Conservation (phyloP, 2,113 vertebrate genomes). For the Chloropsis hardwickii region DNA sequence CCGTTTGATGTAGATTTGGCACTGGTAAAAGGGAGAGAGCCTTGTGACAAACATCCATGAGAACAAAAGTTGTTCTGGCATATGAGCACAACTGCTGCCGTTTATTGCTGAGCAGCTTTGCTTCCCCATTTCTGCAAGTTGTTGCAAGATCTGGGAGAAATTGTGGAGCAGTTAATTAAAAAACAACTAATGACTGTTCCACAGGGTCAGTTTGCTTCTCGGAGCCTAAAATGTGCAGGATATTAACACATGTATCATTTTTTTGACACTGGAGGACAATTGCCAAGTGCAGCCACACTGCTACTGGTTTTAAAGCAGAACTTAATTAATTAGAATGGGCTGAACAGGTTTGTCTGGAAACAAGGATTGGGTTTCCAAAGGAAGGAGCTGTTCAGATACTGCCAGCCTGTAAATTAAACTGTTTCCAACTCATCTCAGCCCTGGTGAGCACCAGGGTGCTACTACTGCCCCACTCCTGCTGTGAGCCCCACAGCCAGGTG, state of each 20-base stretch:
- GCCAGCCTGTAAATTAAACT: not conserved
- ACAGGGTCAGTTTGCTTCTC: conserved; percentile 45
- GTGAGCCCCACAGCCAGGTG: accelerated
- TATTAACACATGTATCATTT: conserved; percentile 65
- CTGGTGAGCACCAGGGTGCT: not conserved
- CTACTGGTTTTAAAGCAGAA: conserved; percentile 19
- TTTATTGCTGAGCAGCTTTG: not conserved
- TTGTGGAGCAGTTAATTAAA: conserved; percentile 57
- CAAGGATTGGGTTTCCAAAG: not conserved
- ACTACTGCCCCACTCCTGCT: not conserved
- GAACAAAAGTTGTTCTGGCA: conserved; percentile 35
- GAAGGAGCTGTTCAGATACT: not conserved
- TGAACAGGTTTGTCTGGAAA: not conserved
- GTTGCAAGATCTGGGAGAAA: conserved; percentile 1
- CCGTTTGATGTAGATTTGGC: conserved; percentile 39
- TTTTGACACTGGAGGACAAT: conserved; percentile 48
- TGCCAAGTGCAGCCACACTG: not conserved
- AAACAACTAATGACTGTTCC: conserved; percentile 57
- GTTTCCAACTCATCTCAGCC: not conserved
- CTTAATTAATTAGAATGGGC: conserved; percentile 11
- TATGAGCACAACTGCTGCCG: not conserved
- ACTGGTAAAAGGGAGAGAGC: not conserved
- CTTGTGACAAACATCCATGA: not conserved
- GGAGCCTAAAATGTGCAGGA: conserved; percentile 25
- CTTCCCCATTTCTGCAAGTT: not conserved